Evolutionary conservation across 2,888 invertebrate genomes (phyloP), one percentile per base, ranked within the genome.

Genomic region (Beris chalybata): DNA sequence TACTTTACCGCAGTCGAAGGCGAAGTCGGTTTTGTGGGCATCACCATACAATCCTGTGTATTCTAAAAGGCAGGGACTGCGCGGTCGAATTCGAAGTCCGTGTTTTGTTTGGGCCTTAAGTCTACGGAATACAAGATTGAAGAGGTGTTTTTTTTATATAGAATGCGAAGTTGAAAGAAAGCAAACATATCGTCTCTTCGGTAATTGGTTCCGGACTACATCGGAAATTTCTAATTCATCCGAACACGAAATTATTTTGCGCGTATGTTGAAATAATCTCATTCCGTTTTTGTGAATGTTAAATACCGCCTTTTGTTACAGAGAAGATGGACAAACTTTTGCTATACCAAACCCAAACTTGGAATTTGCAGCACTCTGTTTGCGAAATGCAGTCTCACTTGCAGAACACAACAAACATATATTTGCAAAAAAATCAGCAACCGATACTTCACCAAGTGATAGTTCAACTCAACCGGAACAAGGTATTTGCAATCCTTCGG

Each of bases 361-460:
- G 72, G 94, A 95, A 82, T 97, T 96, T 83, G 95, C 93, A 4
- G 89, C 89, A 0, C 81, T 95, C 31, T 96, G 96, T 80, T 81
- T 97, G 64, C 87, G 91, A 71, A 97, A 95, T 82, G 94, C 96
- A 11, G 82, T 89, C 43, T 83, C 86, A 7, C 81, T 93, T 61
- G 80, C 94, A 44, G 56, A 72, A 55, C 48, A 68, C 74, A 80
- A 59, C 44, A 67, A 57, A 30, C 55, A 15, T 11, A 9, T 32
- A 9, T 50, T 73, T 71, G 9, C 73, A 73, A 70, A 71, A 31
- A 72, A 70, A 7, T 71, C 64, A 4, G 54, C 65, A n/a, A 65
- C 68, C 9, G 52, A 58, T 12, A 29, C 56, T 9, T 29, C 64
- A 4, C 68, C 72, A 64, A 71, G 71, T 56, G 61, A 70, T 54